phyloP scores from a whole-genome alignment of 2,797 vertebrate species.

The Erethizon dorsatum region DNA sequence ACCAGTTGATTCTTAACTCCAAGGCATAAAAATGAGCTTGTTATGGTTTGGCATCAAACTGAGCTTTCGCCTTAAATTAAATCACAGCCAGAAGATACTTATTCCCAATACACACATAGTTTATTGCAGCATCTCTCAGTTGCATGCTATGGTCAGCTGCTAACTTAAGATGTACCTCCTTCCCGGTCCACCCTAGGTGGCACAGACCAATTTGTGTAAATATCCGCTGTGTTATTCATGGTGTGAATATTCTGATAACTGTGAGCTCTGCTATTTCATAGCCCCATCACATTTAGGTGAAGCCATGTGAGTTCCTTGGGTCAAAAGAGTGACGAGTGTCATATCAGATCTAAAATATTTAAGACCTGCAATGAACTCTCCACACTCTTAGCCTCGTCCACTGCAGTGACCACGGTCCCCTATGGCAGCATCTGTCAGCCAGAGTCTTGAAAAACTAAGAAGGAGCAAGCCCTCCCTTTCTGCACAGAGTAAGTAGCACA shows the following conservation, averaged over 20 bases:
- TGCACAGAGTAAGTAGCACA: background rate
- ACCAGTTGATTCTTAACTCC: conserved; percentile 4
- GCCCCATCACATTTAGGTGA: background rate
- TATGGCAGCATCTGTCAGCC: background rate
- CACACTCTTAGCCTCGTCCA: rapidly evolving
- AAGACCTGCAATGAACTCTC: background rate
- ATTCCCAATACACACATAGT: conserved; percentile 35
- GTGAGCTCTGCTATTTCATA: background rate
- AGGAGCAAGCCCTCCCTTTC: background rate
- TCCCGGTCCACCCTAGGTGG: background rate
- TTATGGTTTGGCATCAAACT: conserved; percentile 7
- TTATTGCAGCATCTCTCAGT: background rate
- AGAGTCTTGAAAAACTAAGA: background rate
- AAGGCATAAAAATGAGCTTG: conserved; percentile 37
- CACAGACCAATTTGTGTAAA: background rate
- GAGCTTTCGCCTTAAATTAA: conserved; percentile 64
- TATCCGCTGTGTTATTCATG: background rate
- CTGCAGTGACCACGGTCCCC: background rate
- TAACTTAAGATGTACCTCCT: background rate
- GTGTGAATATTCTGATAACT: background rate
- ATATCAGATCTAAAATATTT: background rate
- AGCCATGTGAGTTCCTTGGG: background rate
- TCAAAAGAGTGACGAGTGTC: background rate
- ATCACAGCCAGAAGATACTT: conserved; percentile 22
- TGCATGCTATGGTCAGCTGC: background rate